phyloP scores from a whole-genome alignment of 2,113 vertebrate genomes.

The Argyrosomus japonicus region DNA sequence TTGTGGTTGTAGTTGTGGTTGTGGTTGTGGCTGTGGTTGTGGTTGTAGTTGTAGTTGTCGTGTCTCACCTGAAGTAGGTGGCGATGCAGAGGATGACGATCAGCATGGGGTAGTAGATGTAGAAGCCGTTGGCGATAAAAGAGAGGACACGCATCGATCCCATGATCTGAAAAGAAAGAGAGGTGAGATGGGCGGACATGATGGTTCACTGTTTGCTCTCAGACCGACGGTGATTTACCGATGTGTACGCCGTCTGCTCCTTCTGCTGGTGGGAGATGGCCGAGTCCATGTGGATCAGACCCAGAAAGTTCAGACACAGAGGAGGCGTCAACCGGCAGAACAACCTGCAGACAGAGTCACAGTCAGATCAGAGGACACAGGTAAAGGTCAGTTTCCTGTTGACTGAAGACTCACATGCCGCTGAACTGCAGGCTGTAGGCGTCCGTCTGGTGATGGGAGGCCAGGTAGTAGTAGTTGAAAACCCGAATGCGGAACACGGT shows the following conservation, averaged over 20 bases:
- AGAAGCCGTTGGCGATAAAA: slow-evolving; percentile 97
- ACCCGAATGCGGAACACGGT: slow-evolving; percentile 98
- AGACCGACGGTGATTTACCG: slow-evolving; percentile 82
- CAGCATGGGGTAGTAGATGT: slow-evolving; percentile 99
- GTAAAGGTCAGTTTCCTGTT: no score
- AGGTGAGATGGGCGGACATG: no score
- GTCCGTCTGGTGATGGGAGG: slow-evolving; percentile 97
- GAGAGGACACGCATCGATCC: slow-evolving; percentile 96
- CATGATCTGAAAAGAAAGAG: slow-evolving; percentile 90
- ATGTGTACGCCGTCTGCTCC: slow-evolving; percentile 96
- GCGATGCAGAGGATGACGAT: slow-evolving; percentile 98
- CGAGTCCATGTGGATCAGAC: slow-evolving; percentile 97
- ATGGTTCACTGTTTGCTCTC: no score
- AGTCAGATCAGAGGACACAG: background rate
- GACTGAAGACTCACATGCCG: slow-evolving; percentile 89
- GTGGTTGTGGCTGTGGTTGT: no score
- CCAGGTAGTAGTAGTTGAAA: slow-evolving; percentile 99
- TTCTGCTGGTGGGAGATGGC: slow-evolving; percentile 92
- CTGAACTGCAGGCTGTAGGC: slow-evolving; percentile 99
- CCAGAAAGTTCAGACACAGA: slow-evolving; percentile 97
- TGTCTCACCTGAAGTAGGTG: slow-evolving; percentile 94
- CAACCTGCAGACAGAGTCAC: slow-evolving; percentile 83
- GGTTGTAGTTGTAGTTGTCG: no score
- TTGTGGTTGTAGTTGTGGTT: no score
- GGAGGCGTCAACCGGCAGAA: slow-evolving; percentile 98